Conservation (phyloP, 1,140 invertebrate genomes). For the Nephila pilipes region DNA sequence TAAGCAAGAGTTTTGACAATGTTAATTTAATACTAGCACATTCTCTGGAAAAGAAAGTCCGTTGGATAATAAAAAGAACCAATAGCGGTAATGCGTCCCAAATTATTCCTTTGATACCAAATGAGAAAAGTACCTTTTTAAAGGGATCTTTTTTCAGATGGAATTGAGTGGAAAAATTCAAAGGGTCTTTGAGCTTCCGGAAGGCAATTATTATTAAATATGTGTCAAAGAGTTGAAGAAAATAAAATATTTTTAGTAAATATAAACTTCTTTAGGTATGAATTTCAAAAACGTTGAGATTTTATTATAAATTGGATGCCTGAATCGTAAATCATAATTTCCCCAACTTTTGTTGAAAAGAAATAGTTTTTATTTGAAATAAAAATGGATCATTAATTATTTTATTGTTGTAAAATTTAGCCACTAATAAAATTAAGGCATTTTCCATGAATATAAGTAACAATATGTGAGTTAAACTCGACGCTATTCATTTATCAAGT, state of each 20-base stretch:
- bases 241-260: background rate
- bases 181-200: background rate
- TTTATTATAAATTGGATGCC: too few relatives aligned
- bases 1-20: constrained; percentile 62
- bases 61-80: background rate
- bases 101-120: background rate
- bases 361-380: too few relatives aligned
- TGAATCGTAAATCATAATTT: too few relatives aligned
- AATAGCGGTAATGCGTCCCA: background rate
- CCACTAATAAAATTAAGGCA: too few relatives aligned
- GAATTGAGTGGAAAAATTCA: background rate
- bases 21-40: constrained; percentile 69
- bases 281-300: too few relatives aligned
- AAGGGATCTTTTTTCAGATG: background rate
- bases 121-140: background rate
- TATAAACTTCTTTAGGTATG: too few relatives aligned
- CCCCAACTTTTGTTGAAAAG: too few relatives aligned
- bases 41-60: background rate
- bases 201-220: background rate
- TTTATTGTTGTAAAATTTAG: too few relatives aligned
- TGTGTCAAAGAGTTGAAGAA: background rate
- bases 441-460: too few relatives aligned
- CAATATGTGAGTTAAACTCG: too few relatives aligned
- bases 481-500: too few relatives aligned
- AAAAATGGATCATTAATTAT: too few relatives aligned